Evolutionary conservation across 2,113 vertebrate species (phyloP), one percentile per base, ranked within the genome.

Genomic region (Syrmaticus mikado): DNA sequence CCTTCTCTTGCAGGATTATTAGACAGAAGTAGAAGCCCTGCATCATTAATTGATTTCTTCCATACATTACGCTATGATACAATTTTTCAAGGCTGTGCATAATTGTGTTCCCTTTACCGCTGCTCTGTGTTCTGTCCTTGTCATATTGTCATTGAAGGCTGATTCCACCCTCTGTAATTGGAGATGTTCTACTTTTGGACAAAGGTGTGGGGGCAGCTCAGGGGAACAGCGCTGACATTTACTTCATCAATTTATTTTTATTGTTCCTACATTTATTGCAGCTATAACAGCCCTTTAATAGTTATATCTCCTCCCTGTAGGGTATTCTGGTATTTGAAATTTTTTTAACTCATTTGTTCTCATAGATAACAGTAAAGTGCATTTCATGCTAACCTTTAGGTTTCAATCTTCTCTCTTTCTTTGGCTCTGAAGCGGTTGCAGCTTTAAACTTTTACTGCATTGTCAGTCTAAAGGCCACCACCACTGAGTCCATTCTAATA

Each of bases 211-310:
- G 98, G 98, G 98, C 98, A 98, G 97, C 98, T 98, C 98, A 98
- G 97, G 98, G 98, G 98, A 98, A 98, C 97, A 98, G 98, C 96
- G 85, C 98, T 98, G 98, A 98, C 98, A 98, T 98, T 98, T 98
- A 98, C 98, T 98, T 98, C 98, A 98, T 98, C 98, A 98, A 98
- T 98, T 98, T 98, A 98, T 98, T 98, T 98, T 98, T 98, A 98
- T 98, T 98, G 98, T 98, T 98, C 98, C 97, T 98, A 98, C 98
- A 98, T 98, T 98, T 98, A 98, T 98, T 98, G 98, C 98, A 96
- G 98, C 97, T 98, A 98, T 98, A 98, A 98, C 98, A 98, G 98
- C 97, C 98, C 98, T 98, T 98, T 98, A 98, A 98, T 98, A 98
- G 98, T 98, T 98, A 98, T 98, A 98, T 98, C 98, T 98, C 98